Evolutionary conservation across 2,113 vertebrate species (phyloP).

Genomic region (Nesospiza acunhae): DNA sequence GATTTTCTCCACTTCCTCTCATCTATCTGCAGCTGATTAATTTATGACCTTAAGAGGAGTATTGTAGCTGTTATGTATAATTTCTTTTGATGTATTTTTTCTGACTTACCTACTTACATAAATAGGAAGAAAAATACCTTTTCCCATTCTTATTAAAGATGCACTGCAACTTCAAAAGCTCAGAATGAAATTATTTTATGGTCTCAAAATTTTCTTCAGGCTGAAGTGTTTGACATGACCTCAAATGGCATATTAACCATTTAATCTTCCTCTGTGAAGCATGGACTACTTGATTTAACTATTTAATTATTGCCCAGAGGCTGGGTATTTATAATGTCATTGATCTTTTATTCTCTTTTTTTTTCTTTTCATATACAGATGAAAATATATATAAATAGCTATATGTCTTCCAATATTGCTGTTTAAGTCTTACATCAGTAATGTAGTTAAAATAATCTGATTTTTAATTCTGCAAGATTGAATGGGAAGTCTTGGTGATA

Average conservation of each 20-base stretch:
- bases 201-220: background rate
- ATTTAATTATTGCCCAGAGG: background rate
- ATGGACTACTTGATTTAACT: background rate
- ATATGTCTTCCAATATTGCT: background rate
- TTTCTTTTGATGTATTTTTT: conserved; percentile 34
- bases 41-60: conserved; percentile 24
- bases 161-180: background rate
- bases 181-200: background rate
- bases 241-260: conserved; percentile 17
- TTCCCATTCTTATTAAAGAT: conserved; percentile 22
- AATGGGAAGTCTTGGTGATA: background rate
- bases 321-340: background rate
- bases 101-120: conserved; percentile 7
- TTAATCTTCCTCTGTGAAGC: background rate
- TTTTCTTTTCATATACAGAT: background rate
- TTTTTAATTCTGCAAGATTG: background rate
- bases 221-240: conserved; percentile 1
- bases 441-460: background rate
- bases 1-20: background rate
- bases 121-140: background rate
- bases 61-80: background rate
- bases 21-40: background rate
- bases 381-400: no score
- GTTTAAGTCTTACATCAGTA: background rate
- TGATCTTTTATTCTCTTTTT: background rate